Evolutionary conservation across 1,140 invertebrate genomes (phyloP).

Genomic region (Metopolophium dirhodum): DNA sequence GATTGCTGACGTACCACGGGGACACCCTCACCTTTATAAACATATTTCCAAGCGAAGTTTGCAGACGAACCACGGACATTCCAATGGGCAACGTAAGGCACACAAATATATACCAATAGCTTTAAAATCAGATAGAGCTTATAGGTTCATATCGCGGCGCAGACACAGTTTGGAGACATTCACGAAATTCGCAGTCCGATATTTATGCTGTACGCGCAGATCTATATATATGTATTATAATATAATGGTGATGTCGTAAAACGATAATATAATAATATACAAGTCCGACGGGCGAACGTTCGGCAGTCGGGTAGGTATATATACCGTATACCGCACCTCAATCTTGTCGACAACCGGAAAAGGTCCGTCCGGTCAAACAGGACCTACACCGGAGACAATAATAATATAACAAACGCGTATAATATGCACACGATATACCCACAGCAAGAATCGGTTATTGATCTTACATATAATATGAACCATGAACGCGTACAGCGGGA

Average conservation of each 20-base stretch:
- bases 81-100: too few species aligned
- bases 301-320: background rate
- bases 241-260: background rate
- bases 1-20: too few species aligned
- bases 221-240: too few species aligned
- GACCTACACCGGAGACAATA: background rate
- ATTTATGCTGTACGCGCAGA: too few species aligned
- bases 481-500: background rate
- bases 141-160: too few species aligned
- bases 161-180: too few species aligned
- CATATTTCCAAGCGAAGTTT: too few species aligned
- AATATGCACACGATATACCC: background rate
- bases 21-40: too few species aligned
- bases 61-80: too few species aligned
- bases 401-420: background rate
- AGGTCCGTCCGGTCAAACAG: background rate
- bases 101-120: too few species aligned
- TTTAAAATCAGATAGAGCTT: too few species aligned
- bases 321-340: background rate
- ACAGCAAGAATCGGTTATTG: background rate
- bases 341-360: slow-evolving; percentile 6
- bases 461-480: slow-evolving; percentile 5
- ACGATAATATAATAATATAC: background rate
- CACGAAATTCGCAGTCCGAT: too few species aligned
- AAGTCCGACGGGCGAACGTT: background rate